A percentile compares a stretch with the other conserved stretches of the same genome.
These are phyloP conservation scores for Aphelinus atriplicis DNA, from an alignment of 1,140 invertebrate genomes.

Conservation along the genomic window DNA sequence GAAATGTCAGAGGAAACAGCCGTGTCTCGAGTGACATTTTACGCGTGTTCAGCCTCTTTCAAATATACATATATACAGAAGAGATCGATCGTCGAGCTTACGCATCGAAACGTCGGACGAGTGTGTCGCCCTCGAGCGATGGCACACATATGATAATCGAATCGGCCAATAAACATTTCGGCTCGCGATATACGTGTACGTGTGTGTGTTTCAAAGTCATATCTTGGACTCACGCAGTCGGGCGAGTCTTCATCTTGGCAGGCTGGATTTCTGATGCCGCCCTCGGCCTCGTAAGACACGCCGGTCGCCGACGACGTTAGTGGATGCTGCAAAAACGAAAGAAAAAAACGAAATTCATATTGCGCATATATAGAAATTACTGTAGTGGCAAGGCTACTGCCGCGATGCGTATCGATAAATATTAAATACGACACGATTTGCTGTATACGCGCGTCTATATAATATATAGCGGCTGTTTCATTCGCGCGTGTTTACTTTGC, in stretches of 20 bases:
- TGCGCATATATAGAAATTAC: too few species aligned
- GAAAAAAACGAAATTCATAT: slow-evolving; percentile 2
- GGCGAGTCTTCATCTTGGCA: slow-evolving; percentile 40
- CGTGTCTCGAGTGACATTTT: too few species aligned
- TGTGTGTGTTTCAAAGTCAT: background rate
- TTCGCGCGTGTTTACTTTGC: too few species aligned
- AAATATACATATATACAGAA: too few species aligned
- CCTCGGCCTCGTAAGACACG: slow-evolving; percentile 34
- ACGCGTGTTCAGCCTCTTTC: too few species aligned
- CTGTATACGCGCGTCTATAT: too few species aligned
- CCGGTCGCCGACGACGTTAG: slow-evolving; percentile 3
- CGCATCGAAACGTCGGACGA: background rate
- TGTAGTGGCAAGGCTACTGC: too few species aligned
- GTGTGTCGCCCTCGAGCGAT: background rate
- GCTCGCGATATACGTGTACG: background rate
- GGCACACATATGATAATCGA: background rate
- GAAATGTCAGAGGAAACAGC: too few species aligned
- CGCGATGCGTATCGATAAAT: too few species aligned
- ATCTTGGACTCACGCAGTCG: slow-evolving; percentile 22
- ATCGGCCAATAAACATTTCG: background rate
- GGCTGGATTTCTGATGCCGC: slow-evolving; percentile 39
- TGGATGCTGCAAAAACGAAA: slow-evolving; percentile 27
- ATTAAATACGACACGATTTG: too few species aligned
- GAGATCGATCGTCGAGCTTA: background rate
- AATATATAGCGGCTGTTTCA: too few species aligned